Conservation (phyloP, 2,113 vertebrate genomes). For the Cephalopholis sonnerati region DNA sequence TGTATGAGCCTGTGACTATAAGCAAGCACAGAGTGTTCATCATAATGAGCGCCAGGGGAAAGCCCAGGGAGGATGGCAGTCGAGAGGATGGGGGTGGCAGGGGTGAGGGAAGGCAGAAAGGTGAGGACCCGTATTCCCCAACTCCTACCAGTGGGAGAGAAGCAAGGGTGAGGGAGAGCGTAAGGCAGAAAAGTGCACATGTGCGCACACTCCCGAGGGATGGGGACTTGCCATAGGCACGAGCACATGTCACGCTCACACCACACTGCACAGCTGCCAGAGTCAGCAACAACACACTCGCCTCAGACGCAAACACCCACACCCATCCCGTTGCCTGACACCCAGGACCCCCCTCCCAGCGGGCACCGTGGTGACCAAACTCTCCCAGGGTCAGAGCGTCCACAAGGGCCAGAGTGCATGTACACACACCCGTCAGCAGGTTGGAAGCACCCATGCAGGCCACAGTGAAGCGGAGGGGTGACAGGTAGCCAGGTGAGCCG, state of each 20-base stretch:
- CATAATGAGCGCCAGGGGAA: constrained; percentile 86
- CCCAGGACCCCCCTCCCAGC: constrained; percentile 90
- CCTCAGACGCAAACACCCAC: constrained; percentile 91
- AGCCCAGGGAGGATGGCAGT: constrained; percentile 89
- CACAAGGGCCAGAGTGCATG: constrained; percentile 89
- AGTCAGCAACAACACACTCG: constrained; percentile 90
- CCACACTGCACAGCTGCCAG: constrained; percentile 93
- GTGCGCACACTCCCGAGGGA: constrained; percentile 86
- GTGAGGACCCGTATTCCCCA: constrained; percentile 93
- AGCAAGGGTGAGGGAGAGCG: constrained; percentile 86
- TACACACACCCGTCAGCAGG: constrained; percentile 89
- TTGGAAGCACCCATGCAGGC: constrained; percentile 93
- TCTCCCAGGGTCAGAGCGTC: constrained; percentile 91
- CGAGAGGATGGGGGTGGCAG: constrained; percentile 84
- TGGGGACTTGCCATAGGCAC: constrained; percentile 86
- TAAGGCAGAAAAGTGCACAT: constrained; percentile 88
- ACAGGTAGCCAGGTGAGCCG: constrained; percentile 86
- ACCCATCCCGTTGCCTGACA: constrained; percentile 93
- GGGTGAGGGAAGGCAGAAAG: constrained; percentile 92
- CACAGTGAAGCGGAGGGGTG: constrained; percentile 91
- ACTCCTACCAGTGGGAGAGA: constrained; percentile 89
- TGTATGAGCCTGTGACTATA: constrained; percentile 91
- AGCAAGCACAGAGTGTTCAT: constrained; percentile 92
- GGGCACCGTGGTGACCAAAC: constrained; percentile 89
- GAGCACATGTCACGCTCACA: constrained; percentile 87